phyloP scores from a whole-genome alignment of 1,140 invertebrate genomes.

The Lucilia cuprina region DNA sequence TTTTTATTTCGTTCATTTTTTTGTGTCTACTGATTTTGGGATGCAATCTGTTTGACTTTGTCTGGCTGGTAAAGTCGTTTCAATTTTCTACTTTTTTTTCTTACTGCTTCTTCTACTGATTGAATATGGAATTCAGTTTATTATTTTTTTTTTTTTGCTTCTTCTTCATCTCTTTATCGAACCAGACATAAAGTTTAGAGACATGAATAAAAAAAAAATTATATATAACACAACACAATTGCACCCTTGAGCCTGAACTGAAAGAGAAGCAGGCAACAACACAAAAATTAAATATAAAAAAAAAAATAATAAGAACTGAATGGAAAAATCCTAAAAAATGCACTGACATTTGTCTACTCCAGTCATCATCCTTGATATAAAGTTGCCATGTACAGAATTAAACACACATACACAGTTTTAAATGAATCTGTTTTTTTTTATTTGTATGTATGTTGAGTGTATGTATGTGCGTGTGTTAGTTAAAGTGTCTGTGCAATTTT shows the following conservation, averaged over 20 bases:
- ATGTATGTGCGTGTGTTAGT: background rate
- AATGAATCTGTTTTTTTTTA: no score
- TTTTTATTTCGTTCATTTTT: background rate
- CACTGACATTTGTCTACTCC: constrained; percentile 18
- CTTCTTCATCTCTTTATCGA: background rate
- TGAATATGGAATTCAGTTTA: background rate
- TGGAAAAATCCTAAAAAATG: constrained; percentile 14
- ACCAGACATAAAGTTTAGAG: constrained; percentile 20
- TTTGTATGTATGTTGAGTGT: no score
- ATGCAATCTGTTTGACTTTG: constrained; percentile 31
- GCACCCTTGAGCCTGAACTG: constrained; percentile 2
- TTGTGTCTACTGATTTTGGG: background rate
- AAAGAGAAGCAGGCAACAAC: background rate
- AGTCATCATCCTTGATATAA: background rate
- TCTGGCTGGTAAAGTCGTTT: constrained; percentile 29
- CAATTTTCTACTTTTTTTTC: constrained; percentile 6
- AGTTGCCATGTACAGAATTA: background rate
- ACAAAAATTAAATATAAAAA: background rate
- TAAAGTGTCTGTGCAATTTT: background rate
- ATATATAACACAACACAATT: background rate
- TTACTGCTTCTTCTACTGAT: background rate
- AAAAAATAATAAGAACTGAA: background rate
- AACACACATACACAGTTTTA: no score
- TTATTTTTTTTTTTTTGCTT: no score
- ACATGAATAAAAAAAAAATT: background rate